These are phyloP conservation scores for Nesospiza acunhae DNA, from an alignment of 2,113 vertebrate genomes.

Conservation along the genomic window DNA sequence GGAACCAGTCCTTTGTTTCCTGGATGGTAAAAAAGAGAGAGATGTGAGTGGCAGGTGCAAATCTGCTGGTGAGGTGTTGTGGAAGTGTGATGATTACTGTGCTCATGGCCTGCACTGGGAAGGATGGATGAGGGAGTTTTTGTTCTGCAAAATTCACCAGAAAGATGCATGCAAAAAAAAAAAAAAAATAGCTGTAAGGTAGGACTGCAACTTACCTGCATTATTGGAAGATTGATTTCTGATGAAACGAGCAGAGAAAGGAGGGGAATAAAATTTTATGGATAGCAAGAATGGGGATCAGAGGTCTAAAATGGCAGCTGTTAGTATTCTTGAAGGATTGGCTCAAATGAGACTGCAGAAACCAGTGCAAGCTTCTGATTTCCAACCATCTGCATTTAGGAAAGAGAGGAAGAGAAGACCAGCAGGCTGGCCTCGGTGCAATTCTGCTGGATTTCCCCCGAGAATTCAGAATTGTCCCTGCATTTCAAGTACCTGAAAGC, in stretches of 20 bases:
- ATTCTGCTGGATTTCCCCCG: neutral
- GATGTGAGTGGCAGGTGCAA: neutral
- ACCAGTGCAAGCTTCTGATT: neutral
- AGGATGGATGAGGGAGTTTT: neutral
- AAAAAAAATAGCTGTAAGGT: neutral
- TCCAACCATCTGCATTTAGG: neutral
- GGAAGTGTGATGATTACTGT: neutral
- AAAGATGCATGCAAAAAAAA: neutral
- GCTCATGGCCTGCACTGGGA: neutral
- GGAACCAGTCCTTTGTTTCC: neutral
- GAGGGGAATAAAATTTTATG: constrained; percentile 25
- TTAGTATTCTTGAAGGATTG: constrained; percentile 38
- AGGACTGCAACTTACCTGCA: neutral
- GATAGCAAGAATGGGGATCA: neutral
- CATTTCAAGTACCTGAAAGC: neutral
- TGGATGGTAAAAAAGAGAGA: neutral
- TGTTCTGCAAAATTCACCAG: neutral
- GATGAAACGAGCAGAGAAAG: neutral
- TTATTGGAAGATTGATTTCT: constrained; percentile 31
- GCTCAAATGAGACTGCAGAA: constrained; percentile 14
- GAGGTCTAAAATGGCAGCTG: constrained; percentile 52
- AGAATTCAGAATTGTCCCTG: neutral
- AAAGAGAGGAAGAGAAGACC: neutral
- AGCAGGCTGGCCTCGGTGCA: neutral
- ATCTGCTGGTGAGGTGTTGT: neutral